phyloP scores from a whole-genome alignment of 2,888 invertebrate species.

The Masnerella sp. region DNA sequence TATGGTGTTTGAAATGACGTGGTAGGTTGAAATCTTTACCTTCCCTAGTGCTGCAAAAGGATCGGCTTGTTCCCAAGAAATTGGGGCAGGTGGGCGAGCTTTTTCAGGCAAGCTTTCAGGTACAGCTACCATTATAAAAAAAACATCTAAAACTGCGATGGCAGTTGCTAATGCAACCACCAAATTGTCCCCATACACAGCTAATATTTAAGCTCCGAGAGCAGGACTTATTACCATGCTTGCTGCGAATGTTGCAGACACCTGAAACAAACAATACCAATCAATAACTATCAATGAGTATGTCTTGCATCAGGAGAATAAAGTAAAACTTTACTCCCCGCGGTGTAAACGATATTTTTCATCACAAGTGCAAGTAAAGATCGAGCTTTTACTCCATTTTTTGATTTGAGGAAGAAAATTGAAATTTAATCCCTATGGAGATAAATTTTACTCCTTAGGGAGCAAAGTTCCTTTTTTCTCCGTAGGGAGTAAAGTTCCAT shows the following conservation, averaged over 20 bases:
- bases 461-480: too few relatives aligned
- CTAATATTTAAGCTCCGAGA: slow-evolving; percentile 93
- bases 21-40: slow-evolving; percentile 78
- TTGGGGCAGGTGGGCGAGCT: slow-evolving; percentile 85
- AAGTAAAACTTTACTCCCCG: too few relatives aligned
- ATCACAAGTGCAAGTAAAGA: too few relatives aligned
- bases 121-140: slow-evolving; percentile 98
- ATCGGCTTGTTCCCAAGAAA: slow-evolving; percentile 99
- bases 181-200: slow-evolving; percentile 84
- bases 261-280: slow-evolving; percentile 73
- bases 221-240: slow-evolving; percentile 99
- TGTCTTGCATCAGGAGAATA: too few relatives aligned
- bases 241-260: slow-evolving; percentile 99
- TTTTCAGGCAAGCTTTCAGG: slow-evolving; percentile 99
- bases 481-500: too few relatives aligned
- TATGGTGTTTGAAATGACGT: background rate
- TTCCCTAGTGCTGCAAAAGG: slow-evolving; percentile 86
- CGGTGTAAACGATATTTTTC: too few relatives aligned
- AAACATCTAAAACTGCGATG: slow-evolving; percentile 96
- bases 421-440: too few relatives aligned
- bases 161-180: slow-evolving; percentile 96
- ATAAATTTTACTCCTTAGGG: too few relatives aligned
- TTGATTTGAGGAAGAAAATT: too few relatives aligned
- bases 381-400: too few relatives aligned
- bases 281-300: background rate